Conservation (phyloP, 2,113 vertebrate species). For the Pterophyllum scalare region DNA sequence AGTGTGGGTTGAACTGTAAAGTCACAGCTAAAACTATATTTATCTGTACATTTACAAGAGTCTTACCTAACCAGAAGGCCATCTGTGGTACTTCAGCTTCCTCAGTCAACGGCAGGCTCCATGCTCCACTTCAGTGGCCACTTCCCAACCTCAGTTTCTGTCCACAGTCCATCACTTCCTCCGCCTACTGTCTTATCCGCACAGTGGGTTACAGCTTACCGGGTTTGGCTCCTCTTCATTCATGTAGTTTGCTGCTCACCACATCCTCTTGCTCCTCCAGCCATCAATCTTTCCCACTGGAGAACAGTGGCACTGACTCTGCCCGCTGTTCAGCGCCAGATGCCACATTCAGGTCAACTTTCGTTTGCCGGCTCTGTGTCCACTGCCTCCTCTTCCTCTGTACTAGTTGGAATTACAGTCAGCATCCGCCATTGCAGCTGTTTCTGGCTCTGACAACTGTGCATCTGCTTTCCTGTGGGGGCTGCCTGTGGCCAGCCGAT, state of each 20-base stretch:
- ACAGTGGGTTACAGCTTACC: background rate
- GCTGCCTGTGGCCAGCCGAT: slow-evolving; percentile 34
- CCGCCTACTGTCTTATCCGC: slow-evolving; percentile 4
- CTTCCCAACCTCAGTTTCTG: slow-evolving; percentile 32
- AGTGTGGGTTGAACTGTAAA: slow-evolving; percentile 16
- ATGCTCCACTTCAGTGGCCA: slow-evolving; percentile 31
- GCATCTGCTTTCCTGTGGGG: slow-evolving; percentile 42
- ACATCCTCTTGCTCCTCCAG: slow-evolving; percentile 45
- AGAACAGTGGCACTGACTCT: slow-evolving; percentile 14
- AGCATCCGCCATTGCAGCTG: slow-evolving; percentile 40
- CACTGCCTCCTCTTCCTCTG: slow-evolving; percentile 5
- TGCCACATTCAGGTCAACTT: slow-evolving; percentile 49
- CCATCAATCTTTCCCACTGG: slow-evolving; percentile 41
- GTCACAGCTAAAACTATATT: background rate
- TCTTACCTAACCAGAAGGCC: slow-evolving; percentile 52
- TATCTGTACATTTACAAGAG: slow-evolving; percentile 9
- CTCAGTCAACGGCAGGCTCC: slow-evolving; percentile 8
- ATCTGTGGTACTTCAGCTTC: slow-evolving; percentile 4
- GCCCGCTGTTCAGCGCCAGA: slow-evolving; percentile 27
- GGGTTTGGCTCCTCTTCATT: slow-evolving; percentile 34
- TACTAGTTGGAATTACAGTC: slow-evolving; percentile 20
- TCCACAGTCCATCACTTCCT: slow-evolving; percentile 29
- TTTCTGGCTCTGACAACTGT: slow-evolving; percentile 54
- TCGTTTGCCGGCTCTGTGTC: background rate
- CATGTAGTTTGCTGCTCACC: slow-evolving; percentile 43